Conservation (phyloP, 2,888 invertebrate species). For the Chymomyza procnemis region DNA sequence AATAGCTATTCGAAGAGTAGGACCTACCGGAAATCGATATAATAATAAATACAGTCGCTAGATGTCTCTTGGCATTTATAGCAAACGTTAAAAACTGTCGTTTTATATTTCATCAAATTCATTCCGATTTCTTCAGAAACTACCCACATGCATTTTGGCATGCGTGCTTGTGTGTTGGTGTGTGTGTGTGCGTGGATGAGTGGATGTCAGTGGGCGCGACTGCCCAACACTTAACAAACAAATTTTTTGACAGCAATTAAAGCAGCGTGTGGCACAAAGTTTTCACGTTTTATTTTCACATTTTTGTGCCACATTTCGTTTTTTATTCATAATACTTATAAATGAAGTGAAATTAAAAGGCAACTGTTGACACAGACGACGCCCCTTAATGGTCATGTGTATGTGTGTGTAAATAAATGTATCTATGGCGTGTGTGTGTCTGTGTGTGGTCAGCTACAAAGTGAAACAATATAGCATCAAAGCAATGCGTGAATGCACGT, state of each 20-base stretch:
- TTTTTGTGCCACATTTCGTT: slow-evolving; percentile 39
- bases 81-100: too few relatives aligned
- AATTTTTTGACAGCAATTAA: slow-evolving; percentile 60
- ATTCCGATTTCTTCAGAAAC: neutral
- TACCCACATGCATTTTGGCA: neutral
- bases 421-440: too few relatives aligned
- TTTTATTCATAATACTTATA: slow-evolving; percentile 27
- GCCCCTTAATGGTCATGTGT: slow-evolving; percentile 27
- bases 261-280: slow-evolving; percentile 24
- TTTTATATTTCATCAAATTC: too few relatives aligned
- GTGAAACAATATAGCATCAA: slow-evolving; percentile 35
- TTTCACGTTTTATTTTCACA: slow-evolving; percentile 15
- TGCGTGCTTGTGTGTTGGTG: slow-evolving; percentile 11
- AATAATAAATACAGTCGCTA: too few relatives aligned
- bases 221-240: slow-evolving; percentile 58
- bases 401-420: slow-evolving; percentile 10
- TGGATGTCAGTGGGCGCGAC: slow-evolving; percentile 34
- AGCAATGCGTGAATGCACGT: slow-evolving; percentile 31
- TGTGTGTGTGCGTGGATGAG: slow-evolving; percentile 13
- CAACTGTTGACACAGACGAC: slow-evolving; percentile 63
- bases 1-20: too few relatives aligned
- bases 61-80: too few relatives aligned
- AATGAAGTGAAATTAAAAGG: slow-evolving; percentile 67
- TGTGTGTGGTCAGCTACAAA: slow-evolving; percentile 37
- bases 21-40: too few relatives aligned